Evolutionary conservation across 2,888 invertebrate genomes (phyloP), one percentile per base, ranked within the genome.

Genomic region (Drosophila subsilvestris): DNA sequence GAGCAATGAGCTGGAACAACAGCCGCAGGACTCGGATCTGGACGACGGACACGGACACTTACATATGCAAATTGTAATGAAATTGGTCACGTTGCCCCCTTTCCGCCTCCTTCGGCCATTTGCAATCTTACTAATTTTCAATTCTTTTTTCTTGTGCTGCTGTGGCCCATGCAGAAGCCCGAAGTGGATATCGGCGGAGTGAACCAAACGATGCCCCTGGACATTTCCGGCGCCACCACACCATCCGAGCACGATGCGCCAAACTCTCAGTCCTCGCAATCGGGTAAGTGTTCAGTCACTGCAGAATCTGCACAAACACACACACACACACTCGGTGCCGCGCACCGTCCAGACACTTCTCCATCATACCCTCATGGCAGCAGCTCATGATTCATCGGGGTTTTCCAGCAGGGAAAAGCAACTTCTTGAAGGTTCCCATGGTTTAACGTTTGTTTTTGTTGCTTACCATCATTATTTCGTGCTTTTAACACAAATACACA

Each of bases 1-100:
- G 17, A 93, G 91, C 80, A 91, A 91, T 43, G 93, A 93, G 65
- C 93, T 94, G 42, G 93, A 93, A 67, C 90, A 90, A 51, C 93
- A 93, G 69, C 92, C 93, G 57, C 93, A 93, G 66, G 93, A 93
- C 79, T 93, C 92, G 17, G 94, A 94, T 83, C 93, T 94, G 71
- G 93, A 93, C 56, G 93, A 93, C 70, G 89, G 88, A 53, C 91
- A 91, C 68, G 91, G 91, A 74, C 92, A 91, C 73, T 90, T 92
- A 75, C 92, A 92, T 80, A 94, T 93, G 84, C 94, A 93, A 86
- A 92, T 92, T 89, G 91, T 91, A 89, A 91, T 75, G 84, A 86
- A 82, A 89, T 87, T 86, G 89, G 89, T 85, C 89, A 88, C 71
- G 87, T 86, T 77, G 72, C 48, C 51, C 66, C 50, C 25, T 22